Conservation (phyloP, 1,140 invertebrate species). For the Nomia melanderi region DNA sequence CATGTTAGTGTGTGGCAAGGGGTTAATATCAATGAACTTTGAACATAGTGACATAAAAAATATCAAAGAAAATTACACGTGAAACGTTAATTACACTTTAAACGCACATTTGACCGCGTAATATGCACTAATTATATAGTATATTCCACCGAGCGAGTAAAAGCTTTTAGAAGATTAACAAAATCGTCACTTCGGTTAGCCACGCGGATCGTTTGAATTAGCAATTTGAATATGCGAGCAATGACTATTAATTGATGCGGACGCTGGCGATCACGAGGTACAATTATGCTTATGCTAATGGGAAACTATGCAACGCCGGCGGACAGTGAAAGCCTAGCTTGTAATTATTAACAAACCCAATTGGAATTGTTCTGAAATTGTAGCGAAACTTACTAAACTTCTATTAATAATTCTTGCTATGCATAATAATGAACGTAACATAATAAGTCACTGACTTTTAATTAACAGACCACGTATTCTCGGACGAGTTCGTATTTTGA, state of each 20-base stretch:
- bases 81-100: no score
- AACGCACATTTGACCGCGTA: no score
- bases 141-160: no score
- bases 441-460: no score
- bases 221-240: constrained; percentile 17
- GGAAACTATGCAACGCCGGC: constrained; percentile 18
- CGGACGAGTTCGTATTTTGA: no score
- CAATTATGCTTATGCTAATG: constrained; percentile 58
- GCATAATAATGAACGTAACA: background rate
- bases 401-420: constrained; percentile 28
- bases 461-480: no score
- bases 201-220: background rate
- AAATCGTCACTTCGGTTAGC: background rate
- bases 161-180: background rate
- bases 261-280: constrained; percentile 27
- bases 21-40: no score
- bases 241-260: constrained; percentile 12
- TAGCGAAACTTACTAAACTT: constrained; percentile 16
- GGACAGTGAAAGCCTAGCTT: constrained; percentile 37
- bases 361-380: constrained; percentile 1
- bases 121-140: no score
- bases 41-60: no score
- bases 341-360: constrained; percentile 48
- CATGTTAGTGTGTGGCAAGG: no score
- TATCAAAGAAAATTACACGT: no score